These are phyloP conservation scores for human (Homo sapiens) DNA, from an alignment of 2,113 vertebrate species.

Conservation along the genomic window DNA sequence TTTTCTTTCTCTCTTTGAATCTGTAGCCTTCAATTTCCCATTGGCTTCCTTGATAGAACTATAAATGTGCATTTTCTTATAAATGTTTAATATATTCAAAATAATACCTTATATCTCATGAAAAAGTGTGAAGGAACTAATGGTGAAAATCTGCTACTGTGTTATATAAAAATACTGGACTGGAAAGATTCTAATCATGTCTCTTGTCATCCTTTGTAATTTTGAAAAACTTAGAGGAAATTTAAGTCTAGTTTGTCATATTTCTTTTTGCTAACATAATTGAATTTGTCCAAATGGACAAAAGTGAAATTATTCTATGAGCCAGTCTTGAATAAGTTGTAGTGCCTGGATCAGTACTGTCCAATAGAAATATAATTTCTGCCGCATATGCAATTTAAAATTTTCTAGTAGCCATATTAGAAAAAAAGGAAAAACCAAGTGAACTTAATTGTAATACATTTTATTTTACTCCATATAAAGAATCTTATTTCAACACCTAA, in stretches of 20 bases:
- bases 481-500: neutral
- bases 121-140: neutral
- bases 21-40: neutral
- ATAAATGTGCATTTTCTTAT: neutral
- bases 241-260: neutral
- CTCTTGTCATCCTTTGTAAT: neutral
- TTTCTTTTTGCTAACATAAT: neutral
- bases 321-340: neutral
- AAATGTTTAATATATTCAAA: neutral
- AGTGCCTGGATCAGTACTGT: neutral
- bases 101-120: neutral
- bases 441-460: neutral
- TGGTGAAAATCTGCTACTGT: neutral
- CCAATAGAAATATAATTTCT: neutral
- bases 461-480: neutral
- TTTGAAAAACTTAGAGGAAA: neutral
- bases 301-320: neutral
- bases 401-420: neutral
- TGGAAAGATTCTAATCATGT: neutral
- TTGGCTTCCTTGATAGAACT: neutral
- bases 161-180: neutral
- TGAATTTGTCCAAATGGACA: neutral
- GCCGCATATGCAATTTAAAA: neutral
- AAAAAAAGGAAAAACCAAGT: neutral
- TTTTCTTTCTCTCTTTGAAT: neutral